A percentile compares a stretch with the other conserved stretches of the same genome.
These are phyloP conservation scores for Crenuchus spilurus DNA, from an alignment of 2,797 vertebrate species.

Conservation along the genomic window DNA sequence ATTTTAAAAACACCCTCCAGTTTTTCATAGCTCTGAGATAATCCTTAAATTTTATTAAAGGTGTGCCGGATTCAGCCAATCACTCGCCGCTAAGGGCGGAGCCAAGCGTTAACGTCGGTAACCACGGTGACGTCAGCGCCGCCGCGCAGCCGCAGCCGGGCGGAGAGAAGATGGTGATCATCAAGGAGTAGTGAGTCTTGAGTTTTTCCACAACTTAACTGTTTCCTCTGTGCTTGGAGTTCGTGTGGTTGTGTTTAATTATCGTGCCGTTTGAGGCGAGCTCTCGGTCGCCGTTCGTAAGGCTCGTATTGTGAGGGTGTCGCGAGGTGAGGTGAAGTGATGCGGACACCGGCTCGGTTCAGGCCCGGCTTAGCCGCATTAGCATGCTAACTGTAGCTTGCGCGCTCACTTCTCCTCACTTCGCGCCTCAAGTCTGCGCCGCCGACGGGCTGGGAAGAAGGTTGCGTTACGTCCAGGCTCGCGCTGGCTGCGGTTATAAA, in stretches of 20 bases:
- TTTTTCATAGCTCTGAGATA: too few relatives aligned
- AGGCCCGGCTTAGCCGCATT: slow-evolving; percentile 44
- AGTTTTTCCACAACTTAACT: slow-evolving; percentile 55
- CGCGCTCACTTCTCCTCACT: not conserved
- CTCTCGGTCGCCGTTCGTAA: not conserved
- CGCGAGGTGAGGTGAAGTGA: not conserved
- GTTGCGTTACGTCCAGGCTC: not conserved
- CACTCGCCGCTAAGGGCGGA: slow-evolving; percentile 20
- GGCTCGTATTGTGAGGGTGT: not conserved
- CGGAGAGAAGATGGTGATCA: slow-evolving; percentile 92
- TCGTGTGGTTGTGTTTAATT: not conserved
- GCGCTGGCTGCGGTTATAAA: not conserved
- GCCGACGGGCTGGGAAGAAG: not conserved
- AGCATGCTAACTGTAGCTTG: slow-evolving; percentile 8
- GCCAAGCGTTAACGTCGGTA: not conserved
- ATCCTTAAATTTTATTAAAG: too few relatives aligned
- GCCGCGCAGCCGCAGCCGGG: slow-evolving; percentile 76
- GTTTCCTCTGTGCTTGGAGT: not conserved
- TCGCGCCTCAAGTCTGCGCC: not conserved
- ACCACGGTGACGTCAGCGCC: slow-evolving; percentile 1
- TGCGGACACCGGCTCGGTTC: slow-evolving; percentile 30
- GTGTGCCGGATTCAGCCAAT: slow-evolving; percentile 30
- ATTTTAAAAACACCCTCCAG: too few relatives aligned
- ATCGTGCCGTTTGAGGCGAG: too few relatives aligned
- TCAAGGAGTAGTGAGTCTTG: slow-evolving; percentile 95